Conservation (phyloP, 2,888 invertebrate species). For the Epinotia nisella region DNA sequence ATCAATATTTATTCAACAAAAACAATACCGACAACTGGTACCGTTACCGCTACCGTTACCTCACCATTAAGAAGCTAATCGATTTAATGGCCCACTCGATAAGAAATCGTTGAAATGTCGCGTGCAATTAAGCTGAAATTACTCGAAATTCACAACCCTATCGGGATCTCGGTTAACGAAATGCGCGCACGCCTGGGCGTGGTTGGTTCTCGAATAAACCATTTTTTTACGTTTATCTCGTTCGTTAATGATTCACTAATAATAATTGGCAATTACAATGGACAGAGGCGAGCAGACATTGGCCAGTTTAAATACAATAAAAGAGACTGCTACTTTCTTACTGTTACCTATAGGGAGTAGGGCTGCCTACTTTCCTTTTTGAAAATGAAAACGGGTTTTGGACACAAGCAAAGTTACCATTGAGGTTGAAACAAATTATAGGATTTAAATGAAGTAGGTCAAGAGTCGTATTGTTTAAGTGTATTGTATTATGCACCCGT, state of each 20-base stretch:
- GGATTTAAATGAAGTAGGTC: constrained; percentile 10
- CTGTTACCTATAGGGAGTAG: constrained; percentile 9
- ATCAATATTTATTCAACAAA: neutral
- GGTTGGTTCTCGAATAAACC: constrained; percentile 44
- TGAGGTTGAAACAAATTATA: constrained; percentile 13
- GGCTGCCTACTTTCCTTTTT: constrained; percentile 34
- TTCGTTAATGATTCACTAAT: constrained; percentile 37
- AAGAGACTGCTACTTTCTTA: constrained; percentile 5
- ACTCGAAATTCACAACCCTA: constrained; percentile 32
- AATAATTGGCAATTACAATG: constrained; percentile 37
- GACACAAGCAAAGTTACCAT: constrained; percentile 13
- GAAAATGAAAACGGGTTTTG: constrained; percentile 28
- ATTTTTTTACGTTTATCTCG: constrained; percentile 48
- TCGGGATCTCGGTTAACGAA: constrained; percentile 39
- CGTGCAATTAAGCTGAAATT: constrained; percentile 20
- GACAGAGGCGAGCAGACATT: neutral
- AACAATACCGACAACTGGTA: neutral
- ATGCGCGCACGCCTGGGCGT: constrained; percentile 42
- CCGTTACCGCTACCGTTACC: constrained; percentile 9
- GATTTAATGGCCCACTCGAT: constrained; percentile 19
- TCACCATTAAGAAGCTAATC: constrained; percentile 17
- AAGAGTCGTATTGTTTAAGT: constrained; percentile 13
- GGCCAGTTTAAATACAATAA: constrained; percentile 4
- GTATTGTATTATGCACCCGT: neutral
- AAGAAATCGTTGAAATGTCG: constrained; percentile 19